Conservation (phyloP, 2,113 vertebrate species). For the Morone saxatilis region DNA sequence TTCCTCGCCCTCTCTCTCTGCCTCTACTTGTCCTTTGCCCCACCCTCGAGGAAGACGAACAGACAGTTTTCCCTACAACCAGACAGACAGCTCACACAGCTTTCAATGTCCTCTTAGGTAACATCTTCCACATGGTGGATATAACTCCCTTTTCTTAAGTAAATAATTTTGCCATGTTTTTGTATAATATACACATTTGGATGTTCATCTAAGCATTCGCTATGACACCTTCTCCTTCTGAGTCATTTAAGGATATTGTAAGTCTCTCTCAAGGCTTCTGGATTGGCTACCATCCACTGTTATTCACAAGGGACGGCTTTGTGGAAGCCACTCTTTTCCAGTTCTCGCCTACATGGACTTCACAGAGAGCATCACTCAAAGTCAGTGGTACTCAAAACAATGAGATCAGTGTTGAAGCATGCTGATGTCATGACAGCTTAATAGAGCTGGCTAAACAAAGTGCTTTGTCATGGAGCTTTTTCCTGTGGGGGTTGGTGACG, state of each 20-base stretch:
- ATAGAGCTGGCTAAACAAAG: slow-evolving; percentile 62
- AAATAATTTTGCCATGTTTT: slow-evolving; percentile 64
- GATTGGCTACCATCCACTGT: slow-evolving; percentile 43
- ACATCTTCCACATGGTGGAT: slow-evolving; percentile 68
- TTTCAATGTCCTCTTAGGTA: slow-evolving; percentile 56
- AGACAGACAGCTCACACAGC: slow-evolving; percentile 64
- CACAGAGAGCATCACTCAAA: slow-evolving; percentile 69
- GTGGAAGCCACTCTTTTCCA: slow-evolving; percentile 64
- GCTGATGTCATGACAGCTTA: slow-evolving; percentile 67
- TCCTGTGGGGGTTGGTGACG: slow-evolving; percentile 72
- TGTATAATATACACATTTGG: slow-evolving; percentile 57
- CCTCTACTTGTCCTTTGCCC: slow-evolving; percentile 54
- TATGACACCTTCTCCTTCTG: slow-evolving; percentile 50
- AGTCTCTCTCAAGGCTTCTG: slow-evolving; percentile 61
- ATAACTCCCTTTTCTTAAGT: slow-evolving; percentile 49
- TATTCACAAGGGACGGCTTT: slow-evolving; percentile 72
- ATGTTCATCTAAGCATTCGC: slow-evolving; percentile 47
- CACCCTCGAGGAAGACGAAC: slow-evolving; percentile 62
- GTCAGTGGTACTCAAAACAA: slow-evolving; percentile 75
- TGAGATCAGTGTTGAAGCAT: slow-evolving; percentile 77
- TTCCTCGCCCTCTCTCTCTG: slow-evolving; percentile 31
- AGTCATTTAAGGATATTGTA: slow-evolving; percentile 63
- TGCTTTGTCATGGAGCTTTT: slow-evolving; percentile 76
- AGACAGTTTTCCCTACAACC: slow-evolving; percentile 53
- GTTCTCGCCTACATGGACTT: slow-evolving; percentile 71